Evolutionary conservation across 2,797 vertebrate genomes (phyloP), one percentile per base, ranked within the genome.

Genomic region (Danio kyathit): DNA sequence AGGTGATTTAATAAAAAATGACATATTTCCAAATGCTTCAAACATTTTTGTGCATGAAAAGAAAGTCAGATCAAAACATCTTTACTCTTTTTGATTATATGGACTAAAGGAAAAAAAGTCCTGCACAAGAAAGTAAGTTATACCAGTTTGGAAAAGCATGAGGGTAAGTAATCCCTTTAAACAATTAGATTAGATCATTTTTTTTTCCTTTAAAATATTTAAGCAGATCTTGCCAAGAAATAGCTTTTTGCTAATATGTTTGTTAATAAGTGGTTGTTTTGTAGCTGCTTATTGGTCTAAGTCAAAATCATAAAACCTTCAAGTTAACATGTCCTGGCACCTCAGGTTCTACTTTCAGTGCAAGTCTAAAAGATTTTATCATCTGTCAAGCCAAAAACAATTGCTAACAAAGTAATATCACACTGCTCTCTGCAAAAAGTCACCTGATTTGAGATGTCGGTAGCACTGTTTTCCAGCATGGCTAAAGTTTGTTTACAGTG

Each of bases 261-360:
- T 29, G 29, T 29, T 29, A 29, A 1, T 29, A 29, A 29, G 29
- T 29, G 11, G 17, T 17, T 67, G 12, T 49, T 67, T 65, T 48
- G 13, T 40, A 21, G 40, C n/a, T 67, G 12, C 19, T 29, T 49
- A 48, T 10, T 14, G 5, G 7, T 48, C 44, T 13, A 65, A 5
- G 43, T 48, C 17, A 66, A n/a, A 40, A 70, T 8, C 48, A 70
- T 52, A 21, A 70, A 70, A 70, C 14, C 29, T 61, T 8, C 13
- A 60, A 14, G 1, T 38, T 12, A 60, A 60, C 0, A 60, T 61
- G 4, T 61, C 40, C 29, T 40, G 7, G 29, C 29, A 40, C 59
- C 6, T 61, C 13, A 61, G 56, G 56, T 21, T 57, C 5, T 21
- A 57, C 17, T 57, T 57, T 57, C 56, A 19, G 19, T 21, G 19